Evolutionary conservation across 2,797 vertebrate species (phyloP).

Genomic region (Oreonectes daqikongensis): DNA sequence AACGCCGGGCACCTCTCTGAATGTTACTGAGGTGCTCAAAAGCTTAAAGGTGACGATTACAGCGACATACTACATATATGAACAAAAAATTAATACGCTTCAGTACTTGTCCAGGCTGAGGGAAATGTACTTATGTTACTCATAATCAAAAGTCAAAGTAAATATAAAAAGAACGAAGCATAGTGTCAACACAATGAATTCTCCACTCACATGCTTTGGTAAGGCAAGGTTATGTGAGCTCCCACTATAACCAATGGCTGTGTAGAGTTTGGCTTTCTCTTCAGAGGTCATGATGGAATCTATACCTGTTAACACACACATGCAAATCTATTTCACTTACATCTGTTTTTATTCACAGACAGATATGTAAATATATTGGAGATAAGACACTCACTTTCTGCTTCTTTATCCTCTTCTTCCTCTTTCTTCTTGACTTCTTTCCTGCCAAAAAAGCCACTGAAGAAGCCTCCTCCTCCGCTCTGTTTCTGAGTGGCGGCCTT

Average conservation of each 20-base stretch:
- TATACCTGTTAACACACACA: slow-evolving; percentile 72
- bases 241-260: slow-evolving; percentile 94
- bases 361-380: neutral
- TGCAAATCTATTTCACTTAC: neutral
- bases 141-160: neutral
- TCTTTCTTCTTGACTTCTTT: slow-evolving; percentile 87
- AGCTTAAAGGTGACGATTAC: slow-evolving; percentile 87
- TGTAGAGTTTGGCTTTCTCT: slow-evolving; percentile 93
- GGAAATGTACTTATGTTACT: neutral
- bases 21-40: slow-evolving; percentile 85
- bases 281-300: slow-evolving; percentile 90
- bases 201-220: slow-evolving; percentile 79
- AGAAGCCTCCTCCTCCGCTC: slow-evolving; percentile 80
- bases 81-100: slow-evolving; percentile 5
- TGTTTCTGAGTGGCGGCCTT: slow-evolving; percentile 80
- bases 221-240: slow-evolving; percentile 84
- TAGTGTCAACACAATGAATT: neutral
- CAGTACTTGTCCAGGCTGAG: neutral
- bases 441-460: slow-evolving; percentile 85
- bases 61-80: slow-evolving; percentile 84
- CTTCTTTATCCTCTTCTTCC: slow-evolving; percentile 81
- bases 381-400: slow-evolving; percentile 74
- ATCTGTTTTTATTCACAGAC: slow-evolving; percentile 2
- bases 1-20: slow-evolving; percentile 83
- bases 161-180: neutral